phyloP scores from a whole-genome alignment of 2,113 vertebrate genomes.

The Calidris pugnax region DNA sequence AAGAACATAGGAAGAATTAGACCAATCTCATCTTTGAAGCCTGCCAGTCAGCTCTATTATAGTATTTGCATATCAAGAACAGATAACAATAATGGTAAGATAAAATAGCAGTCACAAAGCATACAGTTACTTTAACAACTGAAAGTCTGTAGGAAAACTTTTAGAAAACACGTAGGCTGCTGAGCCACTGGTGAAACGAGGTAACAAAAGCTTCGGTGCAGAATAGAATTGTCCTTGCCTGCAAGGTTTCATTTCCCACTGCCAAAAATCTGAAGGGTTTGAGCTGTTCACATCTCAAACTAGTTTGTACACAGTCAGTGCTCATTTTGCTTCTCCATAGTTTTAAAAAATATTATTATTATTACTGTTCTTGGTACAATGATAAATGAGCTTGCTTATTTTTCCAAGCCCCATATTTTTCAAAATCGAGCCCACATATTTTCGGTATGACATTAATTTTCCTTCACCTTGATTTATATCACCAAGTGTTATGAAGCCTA shows the following conservation, averaged over 20 bases:
- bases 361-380: neutral
- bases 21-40: neutral
- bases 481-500: neutral
- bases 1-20: neutral
- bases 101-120: neutral
- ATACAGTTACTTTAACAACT: neutral
- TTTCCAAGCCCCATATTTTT: constrained; percentile 7
- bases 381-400: neutral
- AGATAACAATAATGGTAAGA: neutral
- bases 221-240: neutral
- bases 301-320: neutral
- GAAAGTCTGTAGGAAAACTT: neutral
- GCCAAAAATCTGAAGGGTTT: neutral
- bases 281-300: neutral
- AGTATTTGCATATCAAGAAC: neutral
- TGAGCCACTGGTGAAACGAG: neutral
- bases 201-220: neutral
- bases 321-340: neutral
- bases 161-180: neutral
- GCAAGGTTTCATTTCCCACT: neutral
- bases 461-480: neutral
- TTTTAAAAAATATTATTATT: neutral
- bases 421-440: neutral
- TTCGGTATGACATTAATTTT: constrained; percentile 6
- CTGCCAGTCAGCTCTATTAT: neutral